Percentiles rank a stretch among this genome's conserved stretches.
Conservation (phyloP, 2,113 vertebrate species). For the Boleophthalmus pectinirostris region DNA sequence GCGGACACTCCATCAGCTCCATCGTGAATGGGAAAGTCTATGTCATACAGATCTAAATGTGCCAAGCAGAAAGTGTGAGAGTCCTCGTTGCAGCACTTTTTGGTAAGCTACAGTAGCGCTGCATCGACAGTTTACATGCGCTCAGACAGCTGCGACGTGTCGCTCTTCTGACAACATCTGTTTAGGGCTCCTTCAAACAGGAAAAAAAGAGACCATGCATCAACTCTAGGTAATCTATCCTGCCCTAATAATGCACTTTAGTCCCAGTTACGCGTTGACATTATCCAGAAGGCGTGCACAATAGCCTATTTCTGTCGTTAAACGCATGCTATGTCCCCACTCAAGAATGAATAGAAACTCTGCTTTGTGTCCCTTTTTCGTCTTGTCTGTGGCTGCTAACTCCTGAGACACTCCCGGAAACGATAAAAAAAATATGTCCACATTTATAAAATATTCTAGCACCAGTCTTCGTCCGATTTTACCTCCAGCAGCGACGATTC, state of each 20-base stretch:
- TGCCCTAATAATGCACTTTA: constrained; percentile 12
- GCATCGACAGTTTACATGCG: constrained; percentile 33
- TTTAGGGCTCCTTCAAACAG: not conserved
- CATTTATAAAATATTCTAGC: not conserved
- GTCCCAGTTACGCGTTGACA: not conserved
- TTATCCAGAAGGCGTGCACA: constrained; percentile 23
- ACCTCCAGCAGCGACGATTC: constrained; percentile 10
- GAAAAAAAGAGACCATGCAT: not conserved
- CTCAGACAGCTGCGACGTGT: constrained; percentile 8
- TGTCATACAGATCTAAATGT: constrained; percentile 17
- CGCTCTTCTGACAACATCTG: constrained; percentile 23
- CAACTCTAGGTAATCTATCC: not conserved
- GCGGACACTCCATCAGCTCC: constrained; percentile 82
- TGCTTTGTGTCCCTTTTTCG: constrained; percentile 7
- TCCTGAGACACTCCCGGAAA: constrained; percentile 16
- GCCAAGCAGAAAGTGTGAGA: constrained; percentile 4
- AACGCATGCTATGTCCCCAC: constrained; percentile 35
- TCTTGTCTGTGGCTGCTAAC: constrained; percentile 22
- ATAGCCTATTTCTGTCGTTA: constrained; percentile 27
- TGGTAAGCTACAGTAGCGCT: not conserved
- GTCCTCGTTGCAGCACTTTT: constrained; percentile 8
- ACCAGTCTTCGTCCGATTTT: constrained; percentile 8
- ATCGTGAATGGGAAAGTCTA: constrained; percentile 40
- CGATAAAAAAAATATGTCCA: not conserved
- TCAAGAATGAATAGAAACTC: constrained; percentile 28